phyloP scores from a whole-genome alignment of 2,888 invertebrate genomes.

The Rhagonycha lutea region DNA sequence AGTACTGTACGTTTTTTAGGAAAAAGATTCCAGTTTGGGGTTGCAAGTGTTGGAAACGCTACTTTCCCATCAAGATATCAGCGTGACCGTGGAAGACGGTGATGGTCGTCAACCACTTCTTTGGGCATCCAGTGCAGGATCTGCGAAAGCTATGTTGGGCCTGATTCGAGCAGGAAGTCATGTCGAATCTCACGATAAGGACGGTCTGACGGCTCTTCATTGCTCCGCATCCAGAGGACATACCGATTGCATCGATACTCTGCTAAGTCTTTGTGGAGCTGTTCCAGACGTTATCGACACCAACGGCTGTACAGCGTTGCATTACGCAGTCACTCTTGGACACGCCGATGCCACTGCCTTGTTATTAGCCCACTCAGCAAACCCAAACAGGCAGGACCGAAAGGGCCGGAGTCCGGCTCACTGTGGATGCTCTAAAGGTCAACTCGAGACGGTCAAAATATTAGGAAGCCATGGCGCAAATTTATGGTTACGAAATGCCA shows the following conservation, averaged over 20 bases:
- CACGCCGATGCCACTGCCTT: constrained; percentile 92
- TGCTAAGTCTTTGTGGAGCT: constrained; percentile 86
- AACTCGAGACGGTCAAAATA: constrained; percentile 71
- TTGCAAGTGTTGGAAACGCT: constrained; percentile 80
- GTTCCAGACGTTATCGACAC: constrained; percentile 88
- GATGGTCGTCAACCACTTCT: constrained; percentile 92
- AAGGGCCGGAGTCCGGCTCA: constrained; percentile 92
- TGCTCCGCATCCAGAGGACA: constrained; percentile 97
- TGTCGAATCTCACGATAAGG: constrained; percentile 84
- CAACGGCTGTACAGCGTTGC: constrained; percentile 94
- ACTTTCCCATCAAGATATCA: constrained; percentile 74
- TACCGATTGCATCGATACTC: constrained; percentile 85
- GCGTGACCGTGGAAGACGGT: constrained; percentile 85
- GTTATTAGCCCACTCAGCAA: constrained; percentile 86
- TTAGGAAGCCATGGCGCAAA: constrained; percentile 79
- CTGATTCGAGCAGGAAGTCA: constrained; percentile 86
- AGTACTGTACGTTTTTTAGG: constrained; percentile 36
- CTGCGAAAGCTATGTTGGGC: constrained; percentile 87
- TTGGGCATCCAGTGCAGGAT: constrained; percentile 98
- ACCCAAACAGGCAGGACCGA: constrained; percentile 90
- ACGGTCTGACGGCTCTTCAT: constrained; percentile 93
- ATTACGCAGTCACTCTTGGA: constrained; percentile 92
- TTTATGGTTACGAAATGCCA: constrained; percentile 88
- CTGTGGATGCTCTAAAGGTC: constrained; percentile 95
- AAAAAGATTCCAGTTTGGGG: constrained; percentile 63